Evolutionary conservation across 2,888 invertebrate species (phyloP), one percentile per base, ranked within the genome.

Genomic region (Pemphredon lugubris): DNA sequence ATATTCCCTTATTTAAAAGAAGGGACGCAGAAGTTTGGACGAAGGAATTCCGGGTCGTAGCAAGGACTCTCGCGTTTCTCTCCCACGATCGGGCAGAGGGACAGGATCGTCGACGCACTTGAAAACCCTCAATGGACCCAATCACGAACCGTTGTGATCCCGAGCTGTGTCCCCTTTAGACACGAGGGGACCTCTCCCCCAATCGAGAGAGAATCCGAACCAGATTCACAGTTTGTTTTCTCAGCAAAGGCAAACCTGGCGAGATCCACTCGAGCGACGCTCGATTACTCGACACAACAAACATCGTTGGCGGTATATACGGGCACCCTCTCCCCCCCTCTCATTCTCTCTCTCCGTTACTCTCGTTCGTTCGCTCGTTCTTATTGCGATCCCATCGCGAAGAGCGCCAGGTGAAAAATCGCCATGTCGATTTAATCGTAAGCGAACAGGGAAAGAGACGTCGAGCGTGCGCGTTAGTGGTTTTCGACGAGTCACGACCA

Each of bases 141-240:
- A 89, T 89, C 85, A 86, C 78, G 74, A 68, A 39, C 55, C 74
- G 81, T 82, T 82, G 81, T 40, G 74, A 69, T 80, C 81, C 80
- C 63, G 79, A 75, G 75, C 68, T 82, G 80, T 82, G 80, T 82
- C 80, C 84, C 81, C 74, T 83, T 79, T 68, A 69, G 77, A 66
- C 77, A 76, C 77, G 73, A 70, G 76, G 57, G 69, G 70, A 45
- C 20, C 55, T 60, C 75, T 74, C 79, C 44, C 53, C 53, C 51
- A 55, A 60, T 58, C 61, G 53, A 64, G 44, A 60, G 58, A 47
- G 47, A 68, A 74, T 39, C 67, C 75, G 74, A 55, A 79, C 77
- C 73, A 77, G 83, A 82, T 83, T 83, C 79, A 71, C 65, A 77
- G 86, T 88, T 89, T 89, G 86, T 89, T 89, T 89, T 88, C 86